Conservation (phyloP, 2,113 vertebrate species). For the Numenius arquata region DNA sequence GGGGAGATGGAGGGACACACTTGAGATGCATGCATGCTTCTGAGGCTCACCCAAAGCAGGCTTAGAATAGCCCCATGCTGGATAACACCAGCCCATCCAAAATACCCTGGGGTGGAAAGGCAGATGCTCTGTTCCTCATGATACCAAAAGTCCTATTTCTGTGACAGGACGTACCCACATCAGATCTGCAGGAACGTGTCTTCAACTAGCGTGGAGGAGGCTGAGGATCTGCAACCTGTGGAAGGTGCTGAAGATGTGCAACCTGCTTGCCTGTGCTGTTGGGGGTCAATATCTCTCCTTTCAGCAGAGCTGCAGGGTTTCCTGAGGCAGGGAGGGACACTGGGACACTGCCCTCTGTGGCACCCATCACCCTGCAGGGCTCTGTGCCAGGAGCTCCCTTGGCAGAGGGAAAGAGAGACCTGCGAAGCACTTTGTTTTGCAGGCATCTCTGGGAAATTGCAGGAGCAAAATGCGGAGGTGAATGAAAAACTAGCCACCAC, state of each 20-base stretch:
- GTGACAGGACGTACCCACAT: background rate
- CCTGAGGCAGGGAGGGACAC: background rate
- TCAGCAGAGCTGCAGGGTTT: background rate
- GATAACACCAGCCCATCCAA: background rate
- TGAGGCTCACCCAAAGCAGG: background rate
- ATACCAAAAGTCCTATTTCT: background rate
- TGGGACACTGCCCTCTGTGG: background rate
- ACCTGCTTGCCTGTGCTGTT: rapidly evolving
- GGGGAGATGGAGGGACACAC: background rate
- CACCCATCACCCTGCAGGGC: background rate
- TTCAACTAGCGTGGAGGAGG: rapidly evolving
- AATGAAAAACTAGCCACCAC: background rate
- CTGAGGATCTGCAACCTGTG: background rate
- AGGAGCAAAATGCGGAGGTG: background rate
- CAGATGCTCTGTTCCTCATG: background rate
- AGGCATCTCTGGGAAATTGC: background rate
- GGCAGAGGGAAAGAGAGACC: background rate
- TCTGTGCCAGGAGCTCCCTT: background rate
- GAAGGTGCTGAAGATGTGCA: background rate
- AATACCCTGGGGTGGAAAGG: background rate
- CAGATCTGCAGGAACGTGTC: background rate
- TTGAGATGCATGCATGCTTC: background rate
- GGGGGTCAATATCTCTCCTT: background rate
- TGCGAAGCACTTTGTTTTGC: background rate
- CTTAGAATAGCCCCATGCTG: background rate